Percentiles rank a stretch among this genome's conserved stretches.
phyloP scores from a whole-genome alignment of 2,797 vertebrate species.

The Rhinatrema bivittatum region DNA sequence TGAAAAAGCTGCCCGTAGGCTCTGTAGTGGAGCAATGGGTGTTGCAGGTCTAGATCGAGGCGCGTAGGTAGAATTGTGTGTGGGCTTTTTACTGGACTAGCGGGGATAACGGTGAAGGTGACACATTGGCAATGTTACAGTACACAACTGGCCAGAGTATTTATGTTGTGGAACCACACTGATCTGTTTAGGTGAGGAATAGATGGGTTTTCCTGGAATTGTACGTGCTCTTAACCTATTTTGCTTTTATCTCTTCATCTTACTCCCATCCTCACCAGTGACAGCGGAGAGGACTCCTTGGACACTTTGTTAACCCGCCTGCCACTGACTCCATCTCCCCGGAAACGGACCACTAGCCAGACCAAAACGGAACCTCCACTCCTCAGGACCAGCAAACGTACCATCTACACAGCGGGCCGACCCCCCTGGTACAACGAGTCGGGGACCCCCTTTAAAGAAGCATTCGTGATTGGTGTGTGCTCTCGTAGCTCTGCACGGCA shows the following conservation, averaged over 20 bases:
- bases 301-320: conserved; percentile 52
- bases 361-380: conserved; percentile 75
- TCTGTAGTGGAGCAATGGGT: no score
- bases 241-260: background rate
- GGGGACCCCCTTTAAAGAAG: conserved; percentile 81
- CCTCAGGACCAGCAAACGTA: conserved; percentile 76
- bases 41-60: no score
- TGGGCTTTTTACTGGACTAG: no score
- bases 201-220: no score
- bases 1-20: no score
- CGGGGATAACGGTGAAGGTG: no score
- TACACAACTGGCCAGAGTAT: no score
- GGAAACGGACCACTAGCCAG: conserved; percentile 69
- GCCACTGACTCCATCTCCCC: conserved; percentile 63
- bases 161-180: no score
- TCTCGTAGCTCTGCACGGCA: background rate
- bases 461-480: conserved; percentile 75
- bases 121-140: no score
- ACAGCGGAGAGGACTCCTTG: conserved; percentile 61
- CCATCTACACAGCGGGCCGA: conserved; percentile 80
- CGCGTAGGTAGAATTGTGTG: no score
- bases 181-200: no score
- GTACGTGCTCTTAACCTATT: no score
- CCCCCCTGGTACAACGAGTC: conserved; percentile 87
- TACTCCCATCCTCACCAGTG: conserved; percentile 20